phyloP scores from a whole-genome alignment of 1,140 invertebrate species.

The Lordiphosa collinella region DNA sequence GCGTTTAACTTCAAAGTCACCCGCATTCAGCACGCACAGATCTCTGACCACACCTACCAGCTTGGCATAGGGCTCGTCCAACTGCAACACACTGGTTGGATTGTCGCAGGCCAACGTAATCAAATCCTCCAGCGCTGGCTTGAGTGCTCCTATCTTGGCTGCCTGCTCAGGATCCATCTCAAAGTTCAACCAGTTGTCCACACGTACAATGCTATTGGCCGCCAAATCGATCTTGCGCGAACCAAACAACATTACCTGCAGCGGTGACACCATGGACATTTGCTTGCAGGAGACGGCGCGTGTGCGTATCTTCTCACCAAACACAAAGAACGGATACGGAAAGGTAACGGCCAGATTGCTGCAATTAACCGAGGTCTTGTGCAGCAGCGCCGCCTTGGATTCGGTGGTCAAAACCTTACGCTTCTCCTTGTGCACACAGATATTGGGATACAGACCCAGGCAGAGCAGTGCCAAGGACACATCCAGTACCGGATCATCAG shows the following conservation, averaged over 20 bases:
- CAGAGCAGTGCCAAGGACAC: constrained; percentile 91
- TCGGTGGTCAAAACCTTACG: constrained; percentile 97
- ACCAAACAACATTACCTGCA: constrained; percentile 96
- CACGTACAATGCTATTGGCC: constrained; percentile 85
- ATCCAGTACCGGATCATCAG: constrained; percentile 90
- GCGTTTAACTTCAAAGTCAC: constrained; percentile 85
- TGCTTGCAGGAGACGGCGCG: constrained; percentile 98
- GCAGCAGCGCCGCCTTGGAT: constrained; percentile 94
- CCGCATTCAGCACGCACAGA: constrained; percentile 87
- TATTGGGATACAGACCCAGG: constrained; percentile 97
- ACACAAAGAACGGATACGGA: constrained; percentile 97
- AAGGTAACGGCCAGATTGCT: constrained; percentile 91
- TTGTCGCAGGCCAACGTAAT: constrained; percentile 88
- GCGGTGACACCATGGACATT: constrained; percentile 96
- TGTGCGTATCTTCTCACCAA: constrained; percentile 98
- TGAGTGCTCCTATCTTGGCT: constrained; percentile 89
- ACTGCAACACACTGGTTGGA: constrained; percentile 85
- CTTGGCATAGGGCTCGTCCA: constrained; percentile 82
- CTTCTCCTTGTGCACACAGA: constrained; percentile 97
- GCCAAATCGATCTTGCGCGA: constrained; percentile 90
- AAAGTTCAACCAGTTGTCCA: constrained; percentile 97
- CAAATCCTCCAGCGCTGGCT: constrained; percentile 92
- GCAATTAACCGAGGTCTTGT: constrained; percentile 98
- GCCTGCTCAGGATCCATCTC: constrained; percentile 89
- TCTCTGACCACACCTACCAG: constrained; percentile 84